These are phyloP conservation scores for Leptinotarsa rubiginosa DNA, from an alignment of 2,888 invertebrate genomes.

Conservation along the genomic window DNA sequence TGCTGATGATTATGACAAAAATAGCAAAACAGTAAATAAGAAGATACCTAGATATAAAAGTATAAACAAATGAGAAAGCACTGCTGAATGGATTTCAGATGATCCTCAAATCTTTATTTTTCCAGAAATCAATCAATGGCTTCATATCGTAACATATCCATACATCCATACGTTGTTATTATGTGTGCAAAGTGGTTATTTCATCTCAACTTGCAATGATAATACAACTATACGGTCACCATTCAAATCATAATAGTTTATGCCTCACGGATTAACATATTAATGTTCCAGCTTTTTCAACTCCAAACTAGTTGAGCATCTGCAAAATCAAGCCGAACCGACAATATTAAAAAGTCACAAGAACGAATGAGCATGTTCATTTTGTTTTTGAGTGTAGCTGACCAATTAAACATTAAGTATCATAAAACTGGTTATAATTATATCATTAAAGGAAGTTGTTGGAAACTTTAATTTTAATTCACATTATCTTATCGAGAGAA, in stretches of 20 bases:
- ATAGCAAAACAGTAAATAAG: too few species aligned
- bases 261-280: background rate
- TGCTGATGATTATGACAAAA: too few species aligned
- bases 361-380: background rate
- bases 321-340: background rate
- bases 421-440: background rate
- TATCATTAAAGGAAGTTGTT: slow-evolving; percentile 2
- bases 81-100: too few species aligned
- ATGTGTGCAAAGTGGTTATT: background rate
- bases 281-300: slow-evolving; percentile 1
- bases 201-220: background rate
- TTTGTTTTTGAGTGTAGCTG: background rate
- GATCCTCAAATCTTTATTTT: too few species aligned
- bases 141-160: too few species aligned
- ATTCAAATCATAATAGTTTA: background rate
- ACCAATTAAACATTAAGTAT: slow-evolving; percentile 3
- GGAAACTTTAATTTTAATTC: slow-evolving; percentile 7
- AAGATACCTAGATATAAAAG: too few species aligned
- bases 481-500: background rate
- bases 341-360: background rate
- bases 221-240: background rate
- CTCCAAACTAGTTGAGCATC: slow-evolving; percentile 12
- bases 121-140: too few species aligned
- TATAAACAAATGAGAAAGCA: too few species aligned
- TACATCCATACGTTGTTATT: background rate